Evolutionary conservation across 2,797 vertebrate species (phyloP), one percentile per base, ranked within the genome.

Genomic region (Pseudochirops corinnae): DNA sequence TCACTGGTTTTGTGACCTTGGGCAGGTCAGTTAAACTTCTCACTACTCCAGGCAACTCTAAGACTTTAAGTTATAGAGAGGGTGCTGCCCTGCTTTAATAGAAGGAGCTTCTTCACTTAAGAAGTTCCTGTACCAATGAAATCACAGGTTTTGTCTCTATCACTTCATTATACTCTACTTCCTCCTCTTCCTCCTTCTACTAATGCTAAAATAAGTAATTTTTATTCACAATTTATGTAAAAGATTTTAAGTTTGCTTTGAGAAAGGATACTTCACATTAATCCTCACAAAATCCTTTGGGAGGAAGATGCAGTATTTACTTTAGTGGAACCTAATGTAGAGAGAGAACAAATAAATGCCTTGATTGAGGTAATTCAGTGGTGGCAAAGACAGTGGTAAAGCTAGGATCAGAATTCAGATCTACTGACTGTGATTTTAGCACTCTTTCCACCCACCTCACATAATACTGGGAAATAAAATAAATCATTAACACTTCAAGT

Each of bases 381-480:
- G 33, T 56, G 50, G 93, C 7, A 62, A 56, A 92, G 50, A 57
- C 16, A 93, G 31, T 31, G 93, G 74, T 26, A 82, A 46, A 46
- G 9, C n/a, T 46, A 46, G 74, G 39, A 26, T 82, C 33, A 46
- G 74, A 82, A 82, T 74, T 39, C n/a, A 82, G 7, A 82, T 82
- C 74, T 82, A 82, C 10, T 46, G 21, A 46, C 7, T 46, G 39
- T 7, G 18, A 24, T 24, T 46, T 82, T 46, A 82, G 74, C 6
- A 39, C 2, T 24, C 67, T 46, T 94, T 96, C 90, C 1, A 62
- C 60, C 28, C 21, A 74, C 33, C 56, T 94, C 87, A 92, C 9
- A 87, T 62, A 94, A 93, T 93, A 90, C 46, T 60, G 55, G 94
- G 56, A 91, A 82, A 90, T 92, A 93, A 93, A 96, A 93, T 92